Conservation (phyloP, 2,797 vertebrate genomes). For the Sebastes oblongus region DNA sequence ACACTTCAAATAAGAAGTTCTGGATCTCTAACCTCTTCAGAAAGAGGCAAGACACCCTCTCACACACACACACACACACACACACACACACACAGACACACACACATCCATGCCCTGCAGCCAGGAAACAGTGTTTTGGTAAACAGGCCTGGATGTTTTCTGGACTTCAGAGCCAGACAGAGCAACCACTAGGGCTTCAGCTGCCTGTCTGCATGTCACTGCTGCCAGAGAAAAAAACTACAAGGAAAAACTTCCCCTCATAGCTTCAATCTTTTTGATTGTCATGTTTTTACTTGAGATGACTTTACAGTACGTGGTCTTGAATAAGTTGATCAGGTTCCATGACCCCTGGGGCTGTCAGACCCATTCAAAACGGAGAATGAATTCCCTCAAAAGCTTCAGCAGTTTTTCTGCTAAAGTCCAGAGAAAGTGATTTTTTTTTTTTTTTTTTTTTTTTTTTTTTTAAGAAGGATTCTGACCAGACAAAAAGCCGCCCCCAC, state of each 20-base stretch:
- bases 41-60: not conserved
- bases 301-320: constrained; percentile 17
- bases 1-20: not conserved
- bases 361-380: not conserved
- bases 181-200: constrained; percentile 30
- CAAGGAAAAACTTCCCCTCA: not conserved
- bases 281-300: constrained; percentile 24
- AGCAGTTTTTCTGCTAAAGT: not conserved
- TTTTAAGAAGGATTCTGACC: not conserved
- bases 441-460: not conserved
- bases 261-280: constrained; percentile 19
- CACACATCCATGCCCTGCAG: constrained; percentile 33
- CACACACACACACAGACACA: not conserved
- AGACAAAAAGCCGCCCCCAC: not conserved
- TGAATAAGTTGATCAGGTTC: constrained; percentile 24
- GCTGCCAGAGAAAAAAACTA: constrained; percentile 1
- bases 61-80: constrained; percentile 25
- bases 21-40: not conserved
- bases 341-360: not conserved
- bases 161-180: constrained; percentile 32
- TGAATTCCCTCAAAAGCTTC: not conserved
- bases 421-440: not conserved
- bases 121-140: constrained; percentile 21
- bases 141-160: constrained; percentile 34
- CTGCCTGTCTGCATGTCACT: constrained; percentile 36